Base-by-base conservation (phyloP, 35 echinoderm and acorn worm genomes). In the Ptychodera flava region DNA sequence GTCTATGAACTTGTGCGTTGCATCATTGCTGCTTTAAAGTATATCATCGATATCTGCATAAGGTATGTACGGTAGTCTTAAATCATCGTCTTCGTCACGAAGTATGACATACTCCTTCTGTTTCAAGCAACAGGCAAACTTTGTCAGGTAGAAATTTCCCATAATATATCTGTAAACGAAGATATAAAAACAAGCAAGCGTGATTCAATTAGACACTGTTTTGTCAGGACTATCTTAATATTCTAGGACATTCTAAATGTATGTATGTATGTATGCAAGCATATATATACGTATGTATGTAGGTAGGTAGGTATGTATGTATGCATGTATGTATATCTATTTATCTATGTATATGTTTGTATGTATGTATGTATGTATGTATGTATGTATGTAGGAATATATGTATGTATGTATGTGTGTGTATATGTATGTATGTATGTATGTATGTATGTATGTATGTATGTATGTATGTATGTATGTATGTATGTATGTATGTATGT, bases 401-500 rank as follows among this genome's bases (percentile, higher is more conserved):
- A 22, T 64, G 22, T 12, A 64, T 22, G 45, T 64, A 64, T 64
- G 22, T 64, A 64, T 64, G 22, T 64, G 45, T 64, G 22, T 64
- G 45, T 64, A 64, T 64, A 64, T 64, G 22, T 64, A 22, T 64
- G 22, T 64, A 22, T 64, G 22, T 64, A 22, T 64, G 22, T 64
- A 64, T 64, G 22, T 64, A 22, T 64, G 22, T 64, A 22, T 64
- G 22, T 64, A 22, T 64, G 22, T 64, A 22, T 64, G 22, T 64
- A 22, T 6, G 45, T 64, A 22, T 64, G 45, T 64, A 22, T 64
- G 45, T 64, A 64, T 64, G 45, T 64, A 64, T 64, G 45, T 64
- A 64, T 64, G 45, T 64, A 64, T 64, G 45, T 64, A 64, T 64
- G 45, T 64, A 64, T 64, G 45, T 64, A 64, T 64, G 45, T 64